Evolutionary conservation across 2,797 vertebrate species (phyloP).

Genomic region (Acanthurus lineatus): DNA sequence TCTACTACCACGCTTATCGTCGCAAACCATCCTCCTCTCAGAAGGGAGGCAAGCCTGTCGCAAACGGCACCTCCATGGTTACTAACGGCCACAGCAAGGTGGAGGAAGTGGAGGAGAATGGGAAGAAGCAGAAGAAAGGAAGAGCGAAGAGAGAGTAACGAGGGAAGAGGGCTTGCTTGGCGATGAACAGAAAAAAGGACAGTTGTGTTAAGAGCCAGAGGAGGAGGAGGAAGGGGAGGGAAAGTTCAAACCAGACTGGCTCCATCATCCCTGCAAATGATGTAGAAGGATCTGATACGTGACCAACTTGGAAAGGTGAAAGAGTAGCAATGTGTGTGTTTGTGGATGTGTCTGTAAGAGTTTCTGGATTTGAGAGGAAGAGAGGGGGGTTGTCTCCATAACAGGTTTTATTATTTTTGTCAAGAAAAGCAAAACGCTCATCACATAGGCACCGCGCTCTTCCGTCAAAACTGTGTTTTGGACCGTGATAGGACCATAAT

Average conservation of each 20-base stretch:
- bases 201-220: conserved; percentile 56
- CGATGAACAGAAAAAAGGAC: conserved; percentile 79
- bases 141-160: conserved; percentile 92
- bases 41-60: conserved; percentile 85
- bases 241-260: conserved; percentile 47
- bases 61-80: conserved; percentile 84
- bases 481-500: conserved; percentile 63
- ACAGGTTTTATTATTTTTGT: conserved; percentile 36
- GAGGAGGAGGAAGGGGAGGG: conserved; percentile 39
- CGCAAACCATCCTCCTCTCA: conserved; percentile 85
- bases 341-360: conserved; percentile 66
- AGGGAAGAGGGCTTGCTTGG: conserved; percentile 63
- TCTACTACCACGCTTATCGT: conserved; percentile 97
- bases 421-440: conserved; percentile 63
- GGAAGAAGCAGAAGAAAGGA: conserved; percentile 90
- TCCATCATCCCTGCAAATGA: conserved; percentile 52
- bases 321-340: conserved; percentile 62
- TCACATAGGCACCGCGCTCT: conserved; percentile 53
- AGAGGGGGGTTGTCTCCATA: conserved; percentile 58
- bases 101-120: conserved; percentile 88
- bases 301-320: conserved; percentile 61
- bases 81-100: conserved; percentile 90
- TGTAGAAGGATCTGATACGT: conserved; percentile 67
- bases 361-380: conserved; percentile 56
- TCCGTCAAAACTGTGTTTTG: conserved; percentile 67